phyloP scores from a whole-genome alignment of 2,888 invertebrate genomes.

The Galerucella pusilla region DNA sequence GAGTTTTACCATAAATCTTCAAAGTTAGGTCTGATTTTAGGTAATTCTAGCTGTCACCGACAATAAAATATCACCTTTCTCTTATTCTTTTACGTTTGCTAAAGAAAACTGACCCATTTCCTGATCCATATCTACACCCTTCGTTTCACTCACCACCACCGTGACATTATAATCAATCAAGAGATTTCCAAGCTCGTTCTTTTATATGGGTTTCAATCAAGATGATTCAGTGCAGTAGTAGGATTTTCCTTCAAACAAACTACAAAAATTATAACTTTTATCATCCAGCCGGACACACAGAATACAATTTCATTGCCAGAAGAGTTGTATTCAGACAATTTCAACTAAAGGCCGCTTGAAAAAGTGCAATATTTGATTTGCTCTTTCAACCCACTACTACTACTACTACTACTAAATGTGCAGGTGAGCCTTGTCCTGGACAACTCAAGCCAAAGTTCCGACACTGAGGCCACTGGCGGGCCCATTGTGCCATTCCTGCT shows the following conservation, averaged over 20 bases:
- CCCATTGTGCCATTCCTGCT: too few species aligned
- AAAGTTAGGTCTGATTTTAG: neutral
- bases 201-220: slow-evolving; percentile 19
- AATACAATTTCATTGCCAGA: too few species aligned
- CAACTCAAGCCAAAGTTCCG: too few species aligned
- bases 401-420: too few species aligned
- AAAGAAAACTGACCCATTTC: slow-evolving; percentile 19
- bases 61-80: slow-evolving; percentile 12
- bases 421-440: too few species aligned
- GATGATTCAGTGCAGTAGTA: neutral
- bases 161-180: slow-evolving; percentile 23
- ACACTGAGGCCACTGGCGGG: too few species aligned
- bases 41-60: slow-evolving; percentile 18
- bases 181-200: slow-evolving; percentile 13
- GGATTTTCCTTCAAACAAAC: neutral
- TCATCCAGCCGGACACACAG: too few species aligned
- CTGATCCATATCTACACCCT: slow-evolving; percentile 18
- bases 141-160: slow-evolving; percentile 10
- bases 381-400: too few species aligned
- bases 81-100: slow-evolving; percentile 10
- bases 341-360: too few species aligned
- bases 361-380: too few species aligned
- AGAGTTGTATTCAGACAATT: too few species aligned
- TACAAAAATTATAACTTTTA: too few species aligned
- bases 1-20: slow-evolving; percentile 3